Evolutionary conservation across 2,113 vertebrate genomes (phyloP), one percentile per base, ranked within the genome.

Genomic region (Tachysurus vachellii): DNA sequence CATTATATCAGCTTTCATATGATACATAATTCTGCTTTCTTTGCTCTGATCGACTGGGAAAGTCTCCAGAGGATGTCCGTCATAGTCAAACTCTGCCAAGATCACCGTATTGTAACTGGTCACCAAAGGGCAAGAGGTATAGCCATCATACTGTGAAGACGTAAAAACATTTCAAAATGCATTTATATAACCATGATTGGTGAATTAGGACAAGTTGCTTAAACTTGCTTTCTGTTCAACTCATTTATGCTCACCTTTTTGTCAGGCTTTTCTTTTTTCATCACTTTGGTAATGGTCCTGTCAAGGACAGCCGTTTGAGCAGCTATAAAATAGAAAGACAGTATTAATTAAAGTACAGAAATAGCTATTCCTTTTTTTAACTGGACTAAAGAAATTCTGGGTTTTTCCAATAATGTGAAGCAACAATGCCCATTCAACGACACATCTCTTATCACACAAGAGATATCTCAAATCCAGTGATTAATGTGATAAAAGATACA

Each of bases 21-120:
- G 70, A 90, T 96, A 99, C 98, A 99, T 99, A 61, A 93, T 89
- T 61, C 93, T 44, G 50, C 98, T 95, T 88, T 99, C 97, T 91
- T 97, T 99, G 79, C 97, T 92, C 92, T 99, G 98, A 93, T 99
- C 96, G 54, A 99, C 93, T n/a, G 98, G 98, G 90, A 99, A 99
- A 0, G 98, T 99, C 92, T 99, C 98, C 91, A 99, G 83, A 0
- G 97, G 98, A 88, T 98, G 94, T 28, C 89, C 91, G 0, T 91
- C 85, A 50, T 99, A 99, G 93, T 99, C 97, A 91, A 99, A 99
- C 90, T 99, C 98, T 0, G 98, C 98, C 73, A 99, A 93, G 82
- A 99, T 96, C 4, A 97, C 97, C 0, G 96, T 96, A 88, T 96
- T 96, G 92, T 98, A 99, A 92, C 94, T 94, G 0, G 98, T 99